Percentiles rank a stretch among this genome's conserved stretches.
These are phyloP conservation scores for Pantherophis vulpinus DNA, from an alignment of 2,797 vertebrate genomes.

Conservation along the genomic window DNA sequence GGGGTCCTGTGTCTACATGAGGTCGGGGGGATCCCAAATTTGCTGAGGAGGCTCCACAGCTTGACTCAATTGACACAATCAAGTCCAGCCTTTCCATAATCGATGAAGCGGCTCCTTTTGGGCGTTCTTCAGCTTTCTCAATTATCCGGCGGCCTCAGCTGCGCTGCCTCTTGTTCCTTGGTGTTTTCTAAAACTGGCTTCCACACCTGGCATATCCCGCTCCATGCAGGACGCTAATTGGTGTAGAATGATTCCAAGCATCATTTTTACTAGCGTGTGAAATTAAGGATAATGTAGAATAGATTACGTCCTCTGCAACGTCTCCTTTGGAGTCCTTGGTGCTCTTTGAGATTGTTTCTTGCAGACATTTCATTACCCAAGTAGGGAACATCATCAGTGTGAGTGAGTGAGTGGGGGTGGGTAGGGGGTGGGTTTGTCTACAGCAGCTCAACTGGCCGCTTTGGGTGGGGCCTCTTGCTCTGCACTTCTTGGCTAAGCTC, in stretches of 20 bases:
- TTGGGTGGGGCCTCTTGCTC: neutral
- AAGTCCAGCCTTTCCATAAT: neutral
- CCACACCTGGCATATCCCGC: neutral
- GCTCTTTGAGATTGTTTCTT: neutral
- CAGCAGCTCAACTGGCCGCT: neutral
- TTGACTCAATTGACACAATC: neutral
- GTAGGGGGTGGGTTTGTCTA: neutral
- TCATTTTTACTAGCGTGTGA: neutral
- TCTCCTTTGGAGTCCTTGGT: neutral
- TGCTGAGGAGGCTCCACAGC: neutral
- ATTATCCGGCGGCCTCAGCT: neutral
- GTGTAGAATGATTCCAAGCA: neutral
- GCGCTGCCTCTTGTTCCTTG: neutral
- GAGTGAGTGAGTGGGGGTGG: neutral
- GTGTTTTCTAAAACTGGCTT: neutral
- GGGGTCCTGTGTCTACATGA: neutral
- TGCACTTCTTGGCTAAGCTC: neutral
- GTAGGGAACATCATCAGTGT: neutral
- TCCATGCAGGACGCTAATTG: neutral
- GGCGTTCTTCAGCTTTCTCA: neutral
- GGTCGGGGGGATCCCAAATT: neutral
- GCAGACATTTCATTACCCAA: neutral
- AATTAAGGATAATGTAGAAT: neutral
- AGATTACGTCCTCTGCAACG: neutral
- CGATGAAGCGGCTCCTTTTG: neutral